Evolutionary conservation across 2,888 invertebrate species (phyloP).

Genomic region (Ommatoiulus sabulosus): DNA sequence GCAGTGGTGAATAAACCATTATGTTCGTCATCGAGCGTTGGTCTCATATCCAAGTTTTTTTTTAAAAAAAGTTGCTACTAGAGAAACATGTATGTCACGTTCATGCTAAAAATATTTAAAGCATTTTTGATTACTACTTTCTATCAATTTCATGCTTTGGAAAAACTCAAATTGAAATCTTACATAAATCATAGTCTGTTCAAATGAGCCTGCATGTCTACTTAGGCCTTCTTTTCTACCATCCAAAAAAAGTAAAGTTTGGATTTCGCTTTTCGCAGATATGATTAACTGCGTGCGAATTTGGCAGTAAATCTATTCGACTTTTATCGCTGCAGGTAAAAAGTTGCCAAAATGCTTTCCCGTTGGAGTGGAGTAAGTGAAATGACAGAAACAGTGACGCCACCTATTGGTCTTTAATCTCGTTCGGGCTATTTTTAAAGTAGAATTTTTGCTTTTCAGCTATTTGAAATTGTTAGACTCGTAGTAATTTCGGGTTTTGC

Average conservation of each 20-base stretch:
- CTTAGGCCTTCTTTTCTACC: not conserved
- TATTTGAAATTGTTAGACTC: no score
- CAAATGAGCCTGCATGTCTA: not conserved
- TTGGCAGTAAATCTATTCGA: constrained; percentile 40
- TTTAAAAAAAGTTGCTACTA: no score
- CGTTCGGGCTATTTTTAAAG: not conserved
- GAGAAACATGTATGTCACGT: no score
- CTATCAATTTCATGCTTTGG: not conserved
- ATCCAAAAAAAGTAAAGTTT: not conserved
- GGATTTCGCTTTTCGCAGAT: not conserved
- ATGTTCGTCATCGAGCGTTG: no score
- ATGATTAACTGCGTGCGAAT: constrained; percentile 22
- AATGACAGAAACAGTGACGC: not conserved
- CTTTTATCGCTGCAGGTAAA: constrained; percentile 30
- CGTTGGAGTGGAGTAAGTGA: not conserved
- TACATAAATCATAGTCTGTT: not conserved
- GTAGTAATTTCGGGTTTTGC: no score
- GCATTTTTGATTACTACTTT: no score
- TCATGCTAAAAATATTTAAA: no score
- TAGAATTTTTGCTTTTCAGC: no score
- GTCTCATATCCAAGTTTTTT: no score
- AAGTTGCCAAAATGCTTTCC: constrained; percentile 6
- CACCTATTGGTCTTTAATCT: not conserved
- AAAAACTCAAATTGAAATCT: not conserved
- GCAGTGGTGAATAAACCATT: no score